Evolutionary conservation across 2,113 vertebrate genomes (phyloP), one percentile per base, ranked within the genome.

Genomic region (Solea solea): DNA sequence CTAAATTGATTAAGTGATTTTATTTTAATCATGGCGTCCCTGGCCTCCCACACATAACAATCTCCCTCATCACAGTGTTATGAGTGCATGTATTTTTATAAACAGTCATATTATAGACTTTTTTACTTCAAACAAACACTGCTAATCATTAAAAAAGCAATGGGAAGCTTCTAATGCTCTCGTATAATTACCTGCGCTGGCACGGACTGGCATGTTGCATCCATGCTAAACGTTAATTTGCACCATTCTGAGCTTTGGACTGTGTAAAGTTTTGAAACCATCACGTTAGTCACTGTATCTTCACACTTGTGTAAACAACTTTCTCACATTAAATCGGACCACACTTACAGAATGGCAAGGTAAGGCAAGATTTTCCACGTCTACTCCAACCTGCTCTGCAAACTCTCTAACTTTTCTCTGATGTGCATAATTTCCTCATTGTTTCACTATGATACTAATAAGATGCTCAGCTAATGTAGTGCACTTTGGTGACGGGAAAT

Each of bases 271-370:
- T 21, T 89, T 89, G 46, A 81, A 87, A 76, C 84, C 91, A 92
- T 93, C 91, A 83, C 86, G 82, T 92, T 85, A 88, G 90, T 87
- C 90, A 84, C 92, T 91, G 86, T 92, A 79, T 92, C 92, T 91
- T 92, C 88, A 93, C 92, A 90, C 84, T 92, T 89, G 91, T 93
- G 85, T 92, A 93, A 93, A 94, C 91, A 83, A 91, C 93, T 93
- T 90, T 94, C 90, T 93, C 91, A 94, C 91, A 90, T 91, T 92
- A 92, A 93, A 93, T 94, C 92, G 94, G 93, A 95, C 93, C 92
- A 92, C 91, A 91, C 92, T 91, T 84, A 90, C 93, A 95, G 94
- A 94, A 94, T 62, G 94, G 92, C 86, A 95, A 94, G 93, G 94
- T 95, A 94, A 95, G 94, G 92, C 90, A 89, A 91, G 89, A 90